Base-by-base conservation (phyloP, 2,888 invertebrate genomes). In the Odontocerum albicorne region DNA sequence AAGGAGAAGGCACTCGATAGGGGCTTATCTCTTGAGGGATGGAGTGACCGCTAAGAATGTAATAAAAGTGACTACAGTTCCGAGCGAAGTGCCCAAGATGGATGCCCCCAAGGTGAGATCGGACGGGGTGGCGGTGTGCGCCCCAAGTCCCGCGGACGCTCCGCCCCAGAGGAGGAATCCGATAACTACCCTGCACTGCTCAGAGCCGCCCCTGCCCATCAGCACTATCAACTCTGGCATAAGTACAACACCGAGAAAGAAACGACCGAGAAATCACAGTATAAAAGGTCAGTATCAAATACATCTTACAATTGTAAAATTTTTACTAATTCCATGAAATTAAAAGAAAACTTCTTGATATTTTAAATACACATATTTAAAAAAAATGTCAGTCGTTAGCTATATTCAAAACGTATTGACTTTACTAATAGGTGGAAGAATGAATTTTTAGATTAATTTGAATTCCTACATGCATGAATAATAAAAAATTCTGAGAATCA, bases 1-100 rank as follows among this genome's bases (percentile, higher is more conserved):
- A 42, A 53, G 80, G 32, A 74, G 88, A 31, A 74, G 88, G 59
- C 87, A 87, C 66, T 87, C 87, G 0, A 85, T 87, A 13, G 84
- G 87, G 4, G 84, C 85, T 1, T 86, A 85, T 65, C 68, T 83
- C 43, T 70, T 77, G 1, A 79, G 77, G 2, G 80, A 77, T 65
- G 51, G 55, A 46, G 16, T 56, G 16, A 20, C 39, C 40, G 49
- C 56, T 7, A 51, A 61, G 21, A 43, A 42, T 35, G 55, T 44
- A 50, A 55, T 58, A 49, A 64, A 45, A 16, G 74, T 78, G 19
- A 75, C 77, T 0, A 61, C 75, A 10, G 77, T 78, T 3, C 75
- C 81, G 3, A 77, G 78, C 44, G 80, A 82, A 66, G 78, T 80
- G 1, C 78, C 80, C 1, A 70, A 70, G n/a, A 77, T 78, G 73